Base-by-base conservation (phyloP, 2,888 invertebrate genomes). In the Amphipoea lucens region DNA sequence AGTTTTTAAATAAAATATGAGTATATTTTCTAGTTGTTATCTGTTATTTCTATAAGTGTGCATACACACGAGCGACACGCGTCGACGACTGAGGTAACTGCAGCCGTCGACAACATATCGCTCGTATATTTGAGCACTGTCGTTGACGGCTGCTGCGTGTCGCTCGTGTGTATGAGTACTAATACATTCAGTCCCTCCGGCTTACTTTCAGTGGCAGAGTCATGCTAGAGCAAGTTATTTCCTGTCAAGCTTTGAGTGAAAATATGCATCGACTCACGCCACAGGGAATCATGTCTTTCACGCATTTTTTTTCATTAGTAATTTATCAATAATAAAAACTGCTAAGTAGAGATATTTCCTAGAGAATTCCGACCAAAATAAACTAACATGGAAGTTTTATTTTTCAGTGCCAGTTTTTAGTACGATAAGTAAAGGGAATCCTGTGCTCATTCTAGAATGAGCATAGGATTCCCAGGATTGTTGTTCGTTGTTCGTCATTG, bases 401-500 rank as follows among this genome's bases (percentile, higher is more conserved):
- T 81, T 48, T 54, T 67, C 14, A 11, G 66, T 45, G 40, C 74
- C 82, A 7, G n/a, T 82, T 42, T 83, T 83, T 12, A 74, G 79
- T 62, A 78, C 29, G 2, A 87, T 85, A 14, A 74, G 6, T 17
- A 12, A 65, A 42, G 87, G 87, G 12, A 85, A 82, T 42, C 87
- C 81, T 6, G 85, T 87, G 12, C 78, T 87, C 7, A 66, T 85
- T 7, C 2, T 36, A 36, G 36, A 36, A 36, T 36, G 36, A 36
- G 36, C 36, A 36, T 2, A 36, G 36, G 36, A 36, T 36, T 36
- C 36, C 36, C 36, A 36, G 36, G 36, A 36, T 36, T 36, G 36
- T 2, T 36, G 36, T 36, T 36, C 36, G 42, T 42, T 42, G 42
- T 42, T 42, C 42, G 42, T 42, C 42, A 42, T 42, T 42, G 42